Base-by-base conservation (phyloP, 2,113 vertebrate species). In the Plestiodon gilberti region DNA sequence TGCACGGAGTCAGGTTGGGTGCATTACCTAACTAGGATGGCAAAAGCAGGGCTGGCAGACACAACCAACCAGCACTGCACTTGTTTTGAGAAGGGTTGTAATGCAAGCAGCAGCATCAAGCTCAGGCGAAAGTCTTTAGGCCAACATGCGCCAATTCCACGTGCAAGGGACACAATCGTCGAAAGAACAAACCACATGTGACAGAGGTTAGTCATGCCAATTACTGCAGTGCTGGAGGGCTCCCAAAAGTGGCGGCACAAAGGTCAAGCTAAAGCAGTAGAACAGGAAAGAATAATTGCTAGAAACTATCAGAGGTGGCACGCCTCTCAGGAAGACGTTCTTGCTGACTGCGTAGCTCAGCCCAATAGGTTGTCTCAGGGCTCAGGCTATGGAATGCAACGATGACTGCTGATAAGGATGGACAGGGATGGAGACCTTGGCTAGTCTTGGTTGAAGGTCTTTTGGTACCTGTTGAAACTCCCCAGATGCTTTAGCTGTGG, bases 41-140 rank as follows among this genome's bases (percentile, higher is more conserved):
- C 30, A 57, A n/a, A 77, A 92, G 92, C 90, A 90, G 92, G 81
- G 55, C 3, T 92, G 93, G 92, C 93, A 74, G 17, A 71, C 62
- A 71, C 62, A n/a, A 84, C 86, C 91, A 94, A 81, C 9, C 18
- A 7, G 25, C 23, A 59, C 30, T 64, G 17, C 14, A 9, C 13
- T 28, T 38, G 2, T 38, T 13, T 64, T 2, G 23, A 64, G 61
- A 14, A 64, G 43, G 61, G 38, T 35, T 65, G 35, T 18, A 18
- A 7, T 30, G 35, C 55, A 25, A 64, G 43, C 59, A 23, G 10
- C 10, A 40, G 11, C 15, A 25, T 20, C 59, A 14, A 64, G 35
- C 35, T 43, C 22, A 5, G 57, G 33, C 23, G 10, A 17, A 80
- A 80, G 78, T 28, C 61, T 25, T 18, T 14, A 30, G 78, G 78